phyloP scores from a whole-genome alignment of 2,113 vertebrate species.

The Chloroceryle aenea region DNA sequence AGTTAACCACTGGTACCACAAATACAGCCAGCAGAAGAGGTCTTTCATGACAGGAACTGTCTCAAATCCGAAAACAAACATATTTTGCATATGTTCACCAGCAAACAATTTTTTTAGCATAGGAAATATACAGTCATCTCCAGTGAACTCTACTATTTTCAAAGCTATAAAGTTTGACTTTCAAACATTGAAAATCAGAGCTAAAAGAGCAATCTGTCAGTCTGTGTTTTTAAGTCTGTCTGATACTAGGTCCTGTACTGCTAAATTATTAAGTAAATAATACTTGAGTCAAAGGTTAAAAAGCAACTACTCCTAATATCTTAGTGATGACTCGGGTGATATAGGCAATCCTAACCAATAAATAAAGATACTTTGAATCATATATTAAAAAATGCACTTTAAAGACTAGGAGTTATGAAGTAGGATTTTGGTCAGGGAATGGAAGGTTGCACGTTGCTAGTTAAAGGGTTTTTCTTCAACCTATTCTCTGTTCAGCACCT shows the following conservation, averaged over 20 bases:
- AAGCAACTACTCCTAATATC: neutral
- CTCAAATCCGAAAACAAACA: neutral
- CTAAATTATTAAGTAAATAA: neutral
- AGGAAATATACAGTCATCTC: neutral
- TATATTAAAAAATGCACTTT: neutral
- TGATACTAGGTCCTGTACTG: neutral
- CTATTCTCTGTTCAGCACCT: neutral
- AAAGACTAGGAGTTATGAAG: neutral
- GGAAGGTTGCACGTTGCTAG: rapidly evolving
- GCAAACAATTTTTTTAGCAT: neutral
- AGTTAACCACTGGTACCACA: neutral
- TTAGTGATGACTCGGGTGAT: neutral
- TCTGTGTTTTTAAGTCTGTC: neutral
- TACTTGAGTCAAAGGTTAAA: neutral
- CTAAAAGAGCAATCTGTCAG: neutral
- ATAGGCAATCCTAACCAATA: neutral
- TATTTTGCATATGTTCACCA: neutral
- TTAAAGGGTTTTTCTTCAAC: neutral
- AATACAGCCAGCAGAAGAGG: neutral
- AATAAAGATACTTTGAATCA: neutral
- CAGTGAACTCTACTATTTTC: neutral
- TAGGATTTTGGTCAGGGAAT: neutral
- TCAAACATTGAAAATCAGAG: neutral
- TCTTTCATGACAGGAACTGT: neutral
- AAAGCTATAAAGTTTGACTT: neutral